phyloP scores from a whole-genome alignment of 2,797 vertebrate species.

The Chrysocyon brachyurus region DNA sequence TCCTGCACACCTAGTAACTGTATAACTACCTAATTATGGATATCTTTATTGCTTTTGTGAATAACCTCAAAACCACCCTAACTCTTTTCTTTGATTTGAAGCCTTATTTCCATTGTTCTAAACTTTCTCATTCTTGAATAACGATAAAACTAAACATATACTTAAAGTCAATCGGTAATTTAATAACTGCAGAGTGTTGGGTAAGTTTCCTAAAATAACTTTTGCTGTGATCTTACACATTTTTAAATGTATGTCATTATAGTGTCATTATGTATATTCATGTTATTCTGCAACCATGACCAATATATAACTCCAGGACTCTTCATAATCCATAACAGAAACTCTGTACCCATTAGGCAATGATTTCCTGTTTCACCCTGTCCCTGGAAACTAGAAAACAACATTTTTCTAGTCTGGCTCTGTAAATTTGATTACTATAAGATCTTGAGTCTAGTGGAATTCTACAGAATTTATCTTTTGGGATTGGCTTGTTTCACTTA shows the following conservation, averaged over 20 bases:
- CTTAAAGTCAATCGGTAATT: background rate
- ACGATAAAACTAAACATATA: background rate
- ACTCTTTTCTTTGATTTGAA: background rate
- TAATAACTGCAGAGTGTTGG: background rate
- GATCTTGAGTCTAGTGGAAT: background rate
- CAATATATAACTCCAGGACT: too few species aligned
- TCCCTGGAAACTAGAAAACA: background rate
- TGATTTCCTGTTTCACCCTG: too few species aligned
- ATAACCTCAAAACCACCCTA: background rate
- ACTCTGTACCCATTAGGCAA: too few species aligned
- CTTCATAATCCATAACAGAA: background rate
- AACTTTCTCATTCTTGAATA: background rate
- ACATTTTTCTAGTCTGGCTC: background rate
- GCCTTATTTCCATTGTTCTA: background rate
- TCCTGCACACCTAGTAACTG: too few species aligned
- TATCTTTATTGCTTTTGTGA: background rate
- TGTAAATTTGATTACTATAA: background rate
- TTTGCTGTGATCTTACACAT: background rate
- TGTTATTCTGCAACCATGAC: fast-evolving
- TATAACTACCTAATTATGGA: too few species aligned
- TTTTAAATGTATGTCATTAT: background rate
- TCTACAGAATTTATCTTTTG: too few species aligned
- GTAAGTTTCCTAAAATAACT: background rate
- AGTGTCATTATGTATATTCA: background rate
- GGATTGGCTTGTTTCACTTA: background rate